Evolutionary conservation across 2,797 vertebrate genomes (phyloP).

Genomic region (Gephyroberyx darwinii): DNA sequence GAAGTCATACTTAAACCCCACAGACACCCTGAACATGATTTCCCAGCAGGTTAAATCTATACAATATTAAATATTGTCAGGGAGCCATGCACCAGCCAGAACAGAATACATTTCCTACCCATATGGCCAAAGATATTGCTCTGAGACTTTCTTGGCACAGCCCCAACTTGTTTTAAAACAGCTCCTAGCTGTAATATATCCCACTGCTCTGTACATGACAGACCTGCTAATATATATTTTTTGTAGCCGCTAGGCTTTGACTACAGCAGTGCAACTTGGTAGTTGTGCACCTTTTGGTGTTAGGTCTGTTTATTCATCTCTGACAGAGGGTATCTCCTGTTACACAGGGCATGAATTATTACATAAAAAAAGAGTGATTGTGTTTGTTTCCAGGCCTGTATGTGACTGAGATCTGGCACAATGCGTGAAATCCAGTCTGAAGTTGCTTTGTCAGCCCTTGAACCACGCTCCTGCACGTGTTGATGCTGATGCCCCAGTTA

Average conservation of each 20-base stretch:
- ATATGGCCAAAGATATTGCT: slow-evolving; percentile 66
- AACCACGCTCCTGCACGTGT: background rate
- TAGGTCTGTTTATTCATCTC: slow-evolving; percentile 36
- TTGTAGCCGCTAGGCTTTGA: slow-evolving; percentile 36
- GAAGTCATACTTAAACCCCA: slow-evolving; percentile 28
- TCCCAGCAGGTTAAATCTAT: slow-evolving; percentile 61
- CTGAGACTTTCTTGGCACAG: slow-evolving; percentile 65
- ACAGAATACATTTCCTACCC: slow-evolving; percentile 49
- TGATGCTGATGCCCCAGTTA: slow-evolving; percentile 18
- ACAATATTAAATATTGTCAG: slow-evolving; percentile 60
- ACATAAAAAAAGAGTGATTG: too few species aligned
- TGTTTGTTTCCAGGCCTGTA: too few species aligned
- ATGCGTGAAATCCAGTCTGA: too few species aligned
- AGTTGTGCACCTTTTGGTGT: slow-evolving; percentile 7
- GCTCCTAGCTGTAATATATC: slow-evolving; percentile 66
- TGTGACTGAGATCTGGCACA: too few species aligned
- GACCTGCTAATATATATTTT: slow-evolving; percentile 40
- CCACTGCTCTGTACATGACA: slow-evolving; percentile 53
- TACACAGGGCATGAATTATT: background rate
- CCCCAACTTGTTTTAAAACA: slow-evolving; percentile 63
- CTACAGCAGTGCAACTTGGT: slow-evolving; percentile 15
- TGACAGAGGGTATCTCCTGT: slow-evolving; percentile 15
- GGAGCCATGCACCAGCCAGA: slow-evolving; percentile 27
- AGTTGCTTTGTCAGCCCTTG: too few species aligned
- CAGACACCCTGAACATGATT: slow-evolving; percentile 52